Percentiles rank a stretch among this genome's conserved stretches.
phyloP scores from a whole-genome alignment of 2,888 invertebrate species.

The Nesidiocoris tenuis region DNA sequence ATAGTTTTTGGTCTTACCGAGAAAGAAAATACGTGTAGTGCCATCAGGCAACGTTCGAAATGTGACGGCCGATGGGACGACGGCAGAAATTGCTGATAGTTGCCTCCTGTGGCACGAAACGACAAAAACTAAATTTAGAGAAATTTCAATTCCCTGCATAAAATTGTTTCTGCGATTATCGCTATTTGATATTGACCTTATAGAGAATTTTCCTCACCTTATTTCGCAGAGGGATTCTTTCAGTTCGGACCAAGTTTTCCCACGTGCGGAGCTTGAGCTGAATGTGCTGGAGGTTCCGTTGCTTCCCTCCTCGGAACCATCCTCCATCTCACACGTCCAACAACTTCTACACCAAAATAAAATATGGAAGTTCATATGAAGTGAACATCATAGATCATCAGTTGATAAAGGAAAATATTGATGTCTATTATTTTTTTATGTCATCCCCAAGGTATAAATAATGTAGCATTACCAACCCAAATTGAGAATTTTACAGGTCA shows the following conservation, averaged over 20 bases:
- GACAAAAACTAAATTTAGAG: too few relatives aligned
- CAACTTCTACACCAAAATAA: conserved; percentile 55
- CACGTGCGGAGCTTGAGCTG: conserved; percentile 43
- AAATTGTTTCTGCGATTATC: too few relatives aligned
- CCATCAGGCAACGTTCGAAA: conserved; percentile 78
- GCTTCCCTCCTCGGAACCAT: conserved; percentile 45
- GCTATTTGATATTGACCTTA: too few relatives aligned
- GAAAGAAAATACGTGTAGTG: conserved; percentile 82
- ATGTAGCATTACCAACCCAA: too few relatives aligned
- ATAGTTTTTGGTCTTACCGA: too few relatives aligned
- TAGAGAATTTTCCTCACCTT: too few relatives aligned
- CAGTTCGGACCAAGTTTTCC: conserved; percentile 74
- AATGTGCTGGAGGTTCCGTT: conserved; percentile 24
- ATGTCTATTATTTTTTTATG: too few relatives aligned
- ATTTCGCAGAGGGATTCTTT: conserved; percentile 77
- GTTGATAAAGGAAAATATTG: too few relatives aligned
- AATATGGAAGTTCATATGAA: too few relatives aligned
- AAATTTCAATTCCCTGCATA: too few relatives aligned
- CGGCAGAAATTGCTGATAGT: conserved; percentile 73
- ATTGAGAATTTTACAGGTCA: neutral
- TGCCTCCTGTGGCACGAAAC: conserved; percentile 66
- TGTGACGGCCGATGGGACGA: conserved; percentile 78
- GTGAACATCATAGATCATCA: too few relatives aligned
- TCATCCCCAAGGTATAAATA: too few relatives aligned
- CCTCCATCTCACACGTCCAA: conserved; percentile 54